Percentiles rank a stretch among this genome's conserved stretches.
phyloP scores from a whole-genome alignment of 2,113 vertebrate species.

The Coptodon rendalli region DNA sequence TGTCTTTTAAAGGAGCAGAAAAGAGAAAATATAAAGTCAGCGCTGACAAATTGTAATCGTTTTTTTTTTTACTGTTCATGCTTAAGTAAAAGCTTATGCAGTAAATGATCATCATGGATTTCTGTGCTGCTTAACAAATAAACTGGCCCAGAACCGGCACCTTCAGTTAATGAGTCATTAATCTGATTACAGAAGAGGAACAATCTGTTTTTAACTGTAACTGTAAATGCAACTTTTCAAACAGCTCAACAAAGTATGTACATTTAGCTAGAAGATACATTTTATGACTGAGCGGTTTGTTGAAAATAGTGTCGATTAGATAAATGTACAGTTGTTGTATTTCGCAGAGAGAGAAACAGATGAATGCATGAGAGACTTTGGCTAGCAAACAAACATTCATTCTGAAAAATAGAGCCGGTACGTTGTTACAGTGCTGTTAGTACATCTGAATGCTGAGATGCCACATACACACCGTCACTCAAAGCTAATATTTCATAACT shows the following conservation, averaged over 20 bases:
- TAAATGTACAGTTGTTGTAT: background rate
- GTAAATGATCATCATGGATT: background rate
- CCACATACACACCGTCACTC: background rate
- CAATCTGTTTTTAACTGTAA: background rate
- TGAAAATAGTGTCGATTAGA: rapidly evolving
- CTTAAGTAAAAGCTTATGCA: background rate
- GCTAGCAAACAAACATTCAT: background rate
- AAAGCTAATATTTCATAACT: background rate
- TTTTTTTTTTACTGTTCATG: rapidly evolving
- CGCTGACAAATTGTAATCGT: rapidly evolving
- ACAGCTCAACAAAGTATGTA: background rate
- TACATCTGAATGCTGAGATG: background rate
- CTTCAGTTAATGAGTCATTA: background rate
- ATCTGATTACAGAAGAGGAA: background rate
- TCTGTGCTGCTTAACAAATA: background rate
- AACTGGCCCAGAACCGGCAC: background rate
- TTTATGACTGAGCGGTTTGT: background rate
- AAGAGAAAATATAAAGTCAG: background rate
- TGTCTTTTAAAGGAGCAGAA: background rate
- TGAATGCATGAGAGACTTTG: background rate
- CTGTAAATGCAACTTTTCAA: background rate
- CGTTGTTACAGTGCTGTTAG: background rate
- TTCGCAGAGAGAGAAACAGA: background rate
- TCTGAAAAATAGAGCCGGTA: background rate
- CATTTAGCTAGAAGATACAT: background rate